Conservation (phyloP, 2,797 vertebrate genomes). For the Cetoscarus ocellatus region DNA sequence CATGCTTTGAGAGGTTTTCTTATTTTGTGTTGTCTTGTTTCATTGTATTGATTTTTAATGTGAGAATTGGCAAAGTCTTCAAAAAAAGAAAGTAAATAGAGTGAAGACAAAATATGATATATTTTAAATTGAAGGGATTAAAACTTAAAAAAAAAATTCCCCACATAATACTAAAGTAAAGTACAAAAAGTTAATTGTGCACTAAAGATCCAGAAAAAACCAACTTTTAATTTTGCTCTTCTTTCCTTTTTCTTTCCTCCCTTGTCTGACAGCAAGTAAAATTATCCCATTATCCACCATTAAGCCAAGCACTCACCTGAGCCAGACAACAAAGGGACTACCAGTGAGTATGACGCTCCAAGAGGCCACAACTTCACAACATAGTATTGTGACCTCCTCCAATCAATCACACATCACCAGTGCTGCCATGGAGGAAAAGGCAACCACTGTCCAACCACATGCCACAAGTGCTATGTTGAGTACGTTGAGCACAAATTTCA, state of each 20-base stretch:
- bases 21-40: too few species aligned
- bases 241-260: background rate
- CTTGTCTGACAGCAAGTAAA: slow-evolving; percentile 41
- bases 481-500: slow-evolving; percentile 14
- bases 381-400: slow-evolving; percentile 17
- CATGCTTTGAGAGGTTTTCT: too few species aligned
- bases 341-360: slow-evolving; percentile 1
- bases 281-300: slow-evolving; percentile 3
- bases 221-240: background rate
- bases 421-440: background rate
- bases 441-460: slow-evolving; percentile 12
- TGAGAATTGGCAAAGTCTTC: too few species aligned
- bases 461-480: slow-evolving; percentile 12
- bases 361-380: background rate
- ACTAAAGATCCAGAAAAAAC: background rate
- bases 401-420: slow-evolving; percentile 10
- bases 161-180: too few species aligned
- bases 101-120: too few species aligned
- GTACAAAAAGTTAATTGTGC: too few species aligned
- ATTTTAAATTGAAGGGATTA: too few species aligned
- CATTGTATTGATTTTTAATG: too few species aligned
- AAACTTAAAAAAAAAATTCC: too few species aligned
- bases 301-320: slow-evolving; percentile 16
- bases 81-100: too few species aligned
- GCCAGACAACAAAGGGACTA: background rate